phyloP scores from a whole-genome alignment of 2,797 vertebrate genomes.

The Schizopygopsis pylzovi region DNA sequence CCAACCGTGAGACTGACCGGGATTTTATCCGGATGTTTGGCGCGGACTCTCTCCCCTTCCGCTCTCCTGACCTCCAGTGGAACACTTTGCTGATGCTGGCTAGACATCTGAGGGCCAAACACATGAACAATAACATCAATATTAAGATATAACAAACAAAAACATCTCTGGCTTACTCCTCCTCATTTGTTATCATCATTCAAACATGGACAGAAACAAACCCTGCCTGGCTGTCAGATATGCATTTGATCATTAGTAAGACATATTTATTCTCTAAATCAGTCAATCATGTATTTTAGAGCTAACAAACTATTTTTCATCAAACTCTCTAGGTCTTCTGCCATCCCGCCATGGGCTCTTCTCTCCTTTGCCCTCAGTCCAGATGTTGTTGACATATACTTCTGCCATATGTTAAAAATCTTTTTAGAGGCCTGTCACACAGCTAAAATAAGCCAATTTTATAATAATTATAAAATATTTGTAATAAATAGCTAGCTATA shows the following conservation, averaged over 20 bases:
- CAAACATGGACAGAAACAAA: not conserved
- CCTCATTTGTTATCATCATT: not conserved
- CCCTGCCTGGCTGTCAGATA: not conserved
- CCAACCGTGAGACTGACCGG: too few species aligned
- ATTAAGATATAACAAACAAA: too few species aligned
- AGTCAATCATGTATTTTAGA: not conserved
- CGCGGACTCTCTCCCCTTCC: too few species aligned
- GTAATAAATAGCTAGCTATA: too few species aligned
- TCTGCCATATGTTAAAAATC: not conserved
- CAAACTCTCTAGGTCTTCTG: not conserved
- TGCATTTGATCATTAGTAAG: not conserved
- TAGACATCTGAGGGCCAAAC: too few species aligned
- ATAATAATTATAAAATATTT: too few species aligned
- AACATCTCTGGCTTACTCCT: too few species aligned
- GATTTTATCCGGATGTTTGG: too few species aligned
- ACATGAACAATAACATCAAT: too few species aligned
- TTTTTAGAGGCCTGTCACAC: too few species aligned
- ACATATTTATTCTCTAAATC: not conserved
- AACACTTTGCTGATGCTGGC: too few species aligned
- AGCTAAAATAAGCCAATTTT: not conserved
- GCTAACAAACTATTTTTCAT: not conserved
- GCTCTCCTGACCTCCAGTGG: too few species aligned
- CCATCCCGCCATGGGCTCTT: not conserved
- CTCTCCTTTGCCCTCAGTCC: conserved; percentile 3
- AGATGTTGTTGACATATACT: conserved; percentile 7